phyloP scores from a whole-genome alignment of 2,797 vertebrate species.

The Sebastes elongatus region DNA sequence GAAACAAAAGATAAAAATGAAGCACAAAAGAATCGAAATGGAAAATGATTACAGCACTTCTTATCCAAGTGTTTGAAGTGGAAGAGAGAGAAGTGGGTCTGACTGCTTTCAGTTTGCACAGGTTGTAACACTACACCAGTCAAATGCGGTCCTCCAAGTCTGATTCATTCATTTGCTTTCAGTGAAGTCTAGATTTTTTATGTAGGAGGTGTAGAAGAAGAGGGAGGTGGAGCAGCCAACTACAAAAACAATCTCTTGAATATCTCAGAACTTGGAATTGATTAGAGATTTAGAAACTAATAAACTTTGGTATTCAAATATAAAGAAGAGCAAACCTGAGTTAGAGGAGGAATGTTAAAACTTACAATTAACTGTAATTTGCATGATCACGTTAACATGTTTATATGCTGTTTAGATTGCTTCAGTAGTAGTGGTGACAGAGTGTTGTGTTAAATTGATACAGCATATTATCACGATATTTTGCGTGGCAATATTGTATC shows the following conservation, averaged over 20 bases:
- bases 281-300: not conserved
- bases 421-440: not conserved
- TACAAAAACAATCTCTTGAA: not conserved
- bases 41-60: not conserved
- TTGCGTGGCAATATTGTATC: too few relatives aligned
- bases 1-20: not conserved
- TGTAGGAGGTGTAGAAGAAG: not conserved
- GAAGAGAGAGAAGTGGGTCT: not conserved
- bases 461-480: too few relatives aligned
- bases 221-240: not conserved
- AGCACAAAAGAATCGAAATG: not conserved
- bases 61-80: not conserved
- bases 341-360: not conserved
- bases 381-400: not conserved
- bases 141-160: not conserved
- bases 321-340: not conserved
- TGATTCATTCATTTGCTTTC: not conserved
- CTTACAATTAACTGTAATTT: not conserved
- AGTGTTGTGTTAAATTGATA: not conserved
- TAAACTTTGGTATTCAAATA: not conserved
- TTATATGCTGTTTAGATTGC: not conserved
- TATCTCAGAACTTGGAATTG: not conserved
- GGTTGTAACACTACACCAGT: not conserved
- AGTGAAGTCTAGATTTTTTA: not conserved
- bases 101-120: not conserved